A percentile compares a stretch with the other conserved stretches of the same genome.
phyloP scores from a whole-genome alignment of 1,140 invertebrate species.

The Hyphantria cunea region DNA sequence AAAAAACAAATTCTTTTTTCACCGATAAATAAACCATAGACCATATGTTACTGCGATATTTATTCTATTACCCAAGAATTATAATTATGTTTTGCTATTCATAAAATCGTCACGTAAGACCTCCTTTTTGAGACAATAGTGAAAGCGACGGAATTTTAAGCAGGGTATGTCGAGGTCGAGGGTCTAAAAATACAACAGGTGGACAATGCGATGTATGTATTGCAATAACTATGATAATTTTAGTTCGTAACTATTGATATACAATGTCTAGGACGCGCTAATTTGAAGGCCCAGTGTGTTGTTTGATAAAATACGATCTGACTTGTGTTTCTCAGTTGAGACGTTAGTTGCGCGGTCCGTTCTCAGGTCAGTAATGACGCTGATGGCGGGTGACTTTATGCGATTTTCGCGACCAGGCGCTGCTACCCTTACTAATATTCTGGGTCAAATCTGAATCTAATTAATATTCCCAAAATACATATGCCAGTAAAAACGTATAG shows the following conservation, averaged over 20 bases:
- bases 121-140: conserved; percentile 57
- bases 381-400: too few species aligned
- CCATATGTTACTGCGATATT: not conserved
- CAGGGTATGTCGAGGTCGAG: conserved; percentile 43
- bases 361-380: too few species aligned
- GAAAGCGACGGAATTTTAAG: conserved; percentile 57
- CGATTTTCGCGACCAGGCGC: too few species aligned
- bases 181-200: conserved; percentile 52
- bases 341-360: too few species aligned
- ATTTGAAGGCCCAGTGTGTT: conserved; percentile 4
- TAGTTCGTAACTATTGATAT: conserved; percentile 5
- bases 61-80: conserved; percentile 4
- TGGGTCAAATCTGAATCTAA: too few species aligned
- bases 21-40: too few species aligned
- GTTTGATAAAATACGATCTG: not conserved
- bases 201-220: conserved; percentile 1
- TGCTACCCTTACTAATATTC: too few species aligned
- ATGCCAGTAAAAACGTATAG: too few species aligned
- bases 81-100: conserved; percentile 40
- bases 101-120: conserved; percentile 50
- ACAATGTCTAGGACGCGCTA: conserved; percentile 4
- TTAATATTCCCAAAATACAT: too few species aligned
- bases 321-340: too few species aligned
- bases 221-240: conserved; percentile 30
- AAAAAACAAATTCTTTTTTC: not conserved